Evolutionary conservation across 2,797 vertebrate genomes (phyloP).

Genomic region (Ceyx erithaca): DNA sequence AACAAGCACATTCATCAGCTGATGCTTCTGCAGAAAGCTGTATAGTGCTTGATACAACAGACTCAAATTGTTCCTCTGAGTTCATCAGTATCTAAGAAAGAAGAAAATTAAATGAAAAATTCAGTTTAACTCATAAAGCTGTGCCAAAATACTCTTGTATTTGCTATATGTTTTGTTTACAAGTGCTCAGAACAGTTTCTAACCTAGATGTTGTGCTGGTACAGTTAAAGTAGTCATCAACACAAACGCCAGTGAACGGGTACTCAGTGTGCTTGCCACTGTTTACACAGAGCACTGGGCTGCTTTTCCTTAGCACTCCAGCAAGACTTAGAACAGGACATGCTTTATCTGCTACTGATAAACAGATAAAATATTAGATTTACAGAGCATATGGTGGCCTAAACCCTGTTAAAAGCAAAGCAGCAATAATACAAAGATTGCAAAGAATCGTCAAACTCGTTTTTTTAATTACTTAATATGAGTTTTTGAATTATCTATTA

Average conservation of each 20-base stretch:
- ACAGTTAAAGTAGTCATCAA: not conserved
- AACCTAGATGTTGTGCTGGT: not conserved
- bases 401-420: not conserved
- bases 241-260: not conserved
- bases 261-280: conserved; percentile 30
- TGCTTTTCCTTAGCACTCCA: conserved; percentile 4
- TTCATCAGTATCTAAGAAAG: not conserved
- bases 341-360: conserved; percentile 8
- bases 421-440: not conserved
- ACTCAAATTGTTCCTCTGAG: not conserved
- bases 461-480: not conserved
- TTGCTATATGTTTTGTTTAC: not conserved
- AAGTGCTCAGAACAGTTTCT: not conserved
- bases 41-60: not conserved
- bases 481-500: too few species aligned
- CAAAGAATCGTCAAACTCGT: not conserved
- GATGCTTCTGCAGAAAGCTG: not conserved
- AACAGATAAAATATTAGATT: conserved; percentile 4
- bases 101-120: not conserved
- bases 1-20: not conserved
- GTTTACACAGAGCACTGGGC: not conserved
- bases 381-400: not conserved
- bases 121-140: not conserved
- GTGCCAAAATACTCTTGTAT: not conserved
- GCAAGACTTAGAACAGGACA: conserved; percentile 18